Percentiles rank a stretch among this genome's conserved stretches.
Conservation (phyloP, 2,888 invertebrate genomes). For the Lasiommata megera region DNA sequence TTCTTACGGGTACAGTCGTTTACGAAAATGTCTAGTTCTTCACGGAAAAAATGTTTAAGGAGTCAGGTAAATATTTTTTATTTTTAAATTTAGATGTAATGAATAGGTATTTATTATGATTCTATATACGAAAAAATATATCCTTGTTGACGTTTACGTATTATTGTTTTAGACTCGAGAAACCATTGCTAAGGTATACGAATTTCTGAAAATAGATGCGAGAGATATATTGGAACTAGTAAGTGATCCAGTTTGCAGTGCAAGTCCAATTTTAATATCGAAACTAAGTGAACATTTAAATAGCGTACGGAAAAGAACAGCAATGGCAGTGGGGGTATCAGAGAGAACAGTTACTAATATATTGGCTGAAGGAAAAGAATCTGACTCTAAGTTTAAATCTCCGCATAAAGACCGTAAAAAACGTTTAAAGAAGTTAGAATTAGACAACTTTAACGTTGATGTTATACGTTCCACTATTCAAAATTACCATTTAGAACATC, state of each 20-base stretch:
- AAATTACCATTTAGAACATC: slow-evolving; percentile 2
- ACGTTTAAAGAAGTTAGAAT: slow-evolving; percentile 10
- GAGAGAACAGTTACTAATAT: slow-evolving; percentile 27
- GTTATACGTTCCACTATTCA: not conserved
- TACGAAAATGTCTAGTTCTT: not conserved
- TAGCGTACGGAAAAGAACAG: slow-evolving; percentile 23
- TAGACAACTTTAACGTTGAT: not conserved
- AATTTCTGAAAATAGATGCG: slow-evolving; percentile 26
- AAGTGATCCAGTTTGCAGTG: slow-evolving; percentile 19
- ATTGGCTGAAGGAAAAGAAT: slow-evolving; percentile 24
- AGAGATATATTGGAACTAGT: slow-evolving; percentile 22
- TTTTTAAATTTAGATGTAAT: not conserved
- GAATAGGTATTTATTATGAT: not conserved
- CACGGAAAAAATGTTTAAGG: not conserved
- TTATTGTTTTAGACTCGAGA: slow-evolving; percentile 27
- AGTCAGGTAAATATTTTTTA: not conserved
- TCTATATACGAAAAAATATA: not conserved
- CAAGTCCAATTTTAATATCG: slow-evolving; percentile 1
- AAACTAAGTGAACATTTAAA: not conserved
- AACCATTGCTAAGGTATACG: slow-evolving; percentile 25
- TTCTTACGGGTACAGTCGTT: not conserved
- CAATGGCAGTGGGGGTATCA: slow-evolving; percentile 25
- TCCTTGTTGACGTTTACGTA: not conserved
- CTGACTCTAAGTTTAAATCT: slow-evolving; percentile 23
- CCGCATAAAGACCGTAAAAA: slow-evolving; percentile 24